Conservation (phyloP, 2,888 invertebrate genomes). For the Monochamus alternatus region DNA sequence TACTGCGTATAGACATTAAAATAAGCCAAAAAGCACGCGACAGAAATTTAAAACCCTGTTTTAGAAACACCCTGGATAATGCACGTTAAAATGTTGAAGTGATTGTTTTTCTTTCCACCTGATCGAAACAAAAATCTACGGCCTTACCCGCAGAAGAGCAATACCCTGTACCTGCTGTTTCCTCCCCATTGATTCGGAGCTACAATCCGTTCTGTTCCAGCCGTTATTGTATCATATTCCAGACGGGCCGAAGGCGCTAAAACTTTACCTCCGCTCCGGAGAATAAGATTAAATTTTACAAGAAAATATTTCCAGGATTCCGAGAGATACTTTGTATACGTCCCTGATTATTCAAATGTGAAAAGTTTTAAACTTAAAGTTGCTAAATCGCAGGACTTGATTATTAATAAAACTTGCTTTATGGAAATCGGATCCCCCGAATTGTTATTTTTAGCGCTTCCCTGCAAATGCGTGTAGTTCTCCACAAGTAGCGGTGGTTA, state of each 20-base stretch:
- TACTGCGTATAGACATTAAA: no score
- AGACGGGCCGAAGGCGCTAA: slow-evolving; percentile 45
- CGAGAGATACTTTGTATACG: slow-evolving; percentile 53
- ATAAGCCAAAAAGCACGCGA: no score
- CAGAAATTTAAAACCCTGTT: no score
- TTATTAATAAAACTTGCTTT: slow-evolving; percentile 58
- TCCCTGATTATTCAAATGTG: slow-evolving; percentile 58
- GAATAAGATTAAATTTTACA: slow-evolving; percentile 55
- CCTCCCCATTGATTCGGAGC: slow-evolving; percentile 43
- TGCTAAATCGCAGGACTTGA: slow-evolving; percentile 57
- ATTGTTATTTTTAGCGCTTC: slow-evolving; percentile 28
- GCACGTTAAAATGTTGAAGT: no score
- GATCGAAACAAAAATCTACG: no score
- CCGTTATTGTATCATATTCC: slow-evolving; percentile 51
- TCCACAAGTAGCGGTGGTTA: neutral
- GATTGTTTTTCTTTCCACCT: no score
- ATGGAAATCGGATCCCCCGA: slow-evolving; percentile 48
- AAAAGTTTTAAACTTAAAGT: slow-evolving; percentile 56
- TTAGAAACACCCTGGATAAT: no score
- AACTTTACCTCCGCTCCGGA: slow-evolving; percentile 51
- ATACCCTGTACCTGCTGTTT: slow-evolving; percentile 21
- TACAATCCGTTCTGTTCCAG: slow-evolving; percentile 53
- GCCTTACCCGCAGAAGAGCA: no score
- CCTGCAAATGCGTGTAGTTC: neutral
- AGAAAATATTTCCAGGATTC: slow-evolving; percentile 54